Conservation (phyloP, 1,140 invertebrate species). For the Cataglyphis hispanica region DNA sequence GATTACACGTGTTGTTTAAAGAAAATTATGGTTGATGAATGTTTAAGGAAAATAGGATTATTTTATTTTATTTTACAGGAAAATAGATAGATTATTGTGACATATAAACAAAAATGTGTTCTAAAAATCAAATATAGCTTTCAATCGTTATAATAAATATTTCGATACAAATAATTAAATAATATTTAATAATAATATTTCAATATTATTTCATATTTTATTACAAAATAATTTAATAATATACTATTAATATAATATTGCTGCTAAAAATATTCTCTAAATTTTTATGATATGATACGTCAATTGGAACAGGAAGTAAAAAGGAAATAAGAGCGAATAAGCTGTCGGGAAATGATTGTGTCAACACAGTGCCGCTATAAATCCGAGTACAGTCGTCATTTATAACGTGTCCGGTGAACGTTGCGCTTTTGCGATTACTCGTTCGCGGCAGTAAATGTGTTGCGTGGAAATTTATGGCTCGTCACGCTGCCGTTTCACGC, state of each 20-base stretch:
- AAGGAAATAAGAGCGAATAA: conserved; percentile 1
- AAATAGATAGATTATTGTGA: background rate
- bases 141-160: background rate
- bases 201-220: background rate
- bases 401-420: conserved; percentile 36
- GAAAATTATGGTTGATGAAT: background rate
- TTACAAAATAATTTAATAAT: background rate
- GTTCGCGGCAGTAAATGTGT: conserved; percentile 62
- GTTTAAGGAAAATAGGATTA: background rate
- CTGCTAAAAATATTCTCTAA: background rate
- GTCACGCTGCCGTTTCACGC: conserved; percentile 43
- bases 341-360: conserved; percentile 30
- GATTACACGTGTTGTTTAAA: background rate
- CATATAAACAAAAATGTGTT: background rate
- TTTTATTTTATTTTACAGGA: background rate
- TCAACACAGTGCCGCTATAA: conserved; percentile 44
- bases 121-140: background rate
- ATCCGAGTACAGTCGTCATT: conserved; percentile 37
- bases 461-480: conserved; percentile 63
- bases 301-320: conserved; percentile 11
- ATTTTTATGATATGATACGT: background rate
- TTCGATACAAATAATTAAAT: background rate
- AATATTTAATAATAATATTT: no score
- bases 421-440: conserved; percentile 55
- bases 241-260: no score